Evolutionary conservation across 2,888 invertebrate species (phyloP), one percentile per base, ranked within the genome.

Genomic region (Ormyrus labotus): DNA sequence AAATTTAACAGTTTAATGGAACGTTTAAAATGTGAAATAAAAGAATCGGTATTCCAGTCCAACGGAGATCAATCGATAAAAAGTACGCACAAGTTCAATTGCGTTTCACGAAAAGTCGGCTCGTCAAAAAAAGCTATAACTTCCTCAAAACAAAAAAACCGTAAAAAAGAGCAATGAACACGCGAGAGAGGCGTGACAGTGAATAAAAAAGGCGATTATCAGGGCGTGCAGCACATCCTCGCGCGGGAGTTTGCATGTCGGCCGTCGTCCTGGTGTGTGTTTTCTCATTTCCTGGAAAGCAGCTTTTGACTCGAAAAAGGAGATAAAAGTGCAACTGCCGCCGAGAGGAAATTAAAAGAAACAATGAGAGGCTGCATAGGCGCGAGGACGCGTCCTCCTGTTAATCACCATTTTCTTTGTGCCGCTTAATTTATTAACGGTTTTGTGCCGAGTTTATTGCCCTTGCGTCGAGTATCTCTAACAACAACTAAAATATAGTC

Each of bases 241-340:
- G 48, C 8, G 13, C 0, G 9, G 58, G 58, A 69, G 34, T 69
- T 47, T 58, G 58, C 58, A 55, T 63, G 19, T 34, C 9, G 47
- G 34, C 0, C 50, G 55, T 53, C 6, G 13, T 0, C 55, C 11
- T 19, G 19, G 51, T 10, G 45, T 57, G 64, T 65, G 19, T 67
- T 75, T 67, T 74, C 58, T 75, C 67, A 75, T 75, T 75, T 67
- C 58, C 51, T 13, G 19, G 51, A 67, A 13, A 45, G 67, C 34
- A 74, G 67, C 58, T 58, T 74, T 74, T 45, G 19, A 19, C 58
- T 9, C 6, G 48, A 58, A 45, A 48, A 64, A 64, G 3, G 50
- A 58, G 19, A 60, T 11, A 4, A 13, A 47, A n/a, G 34, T 34
- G 34, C 34, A 34, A 34, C 34, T 34, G 34, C 34, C 34, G 34